A percentile compares a stretch with the other conserved stretches of the same genome.
Conservation (phyloP, 2,113 vertebrate species). For the Jacana jacana region DNA sequence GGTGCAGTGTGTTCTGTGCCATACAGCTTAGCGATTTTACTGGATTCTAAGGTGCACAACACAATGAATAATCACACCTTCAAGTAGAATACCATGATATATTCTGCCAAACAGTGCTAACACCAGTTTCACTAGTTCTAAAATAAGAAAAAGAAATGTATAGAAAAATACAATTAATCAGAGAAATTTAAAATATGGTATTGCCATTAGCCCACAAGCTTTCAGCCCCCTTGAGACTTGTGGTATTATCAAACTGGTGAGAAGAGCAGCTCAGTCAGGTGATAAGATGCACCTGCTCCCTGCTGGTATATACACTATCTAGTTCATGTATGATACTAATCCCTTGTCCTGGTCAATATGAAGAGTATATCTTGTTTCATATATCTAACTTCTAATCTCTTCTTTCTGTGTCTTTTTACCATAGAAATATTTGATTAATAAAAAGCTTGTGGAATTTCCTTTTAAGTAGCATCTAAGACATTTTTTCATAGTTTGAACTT, state of each 20-base stretch:
- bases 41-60: not conserved
- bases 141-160: not conserved
- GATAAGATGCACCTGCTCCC: slow-evolving; percentile 44
- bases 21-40: not conserved
- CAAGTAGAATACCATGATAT: not conserved
- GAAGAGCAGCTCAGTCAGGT: not conserved
- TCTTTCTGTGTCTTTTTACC: not conserved
- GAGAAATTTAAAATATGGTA: not conserved
- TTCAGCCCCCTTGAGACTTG: not conserved
- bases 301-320: slow-evolving; percentile 45
- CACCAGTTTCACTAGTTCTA: not conserved
- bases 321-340: slow-evolving; percentile 41
- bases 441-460: not conserved
- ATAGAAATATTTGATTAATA: not conserved
- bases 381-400: not conserved
- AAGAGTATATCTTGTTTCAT: slow-evolving; percentile 27
- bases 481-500: not conserved
- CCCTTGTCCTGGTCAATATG: slow-evolving; percentile 25
- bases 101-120: not conserved
- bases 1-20: not conserved
- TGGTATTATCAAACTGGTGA: slow-evolving; percentile 12
- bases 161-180: not conserved
- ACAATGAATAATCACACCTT: not conserved
- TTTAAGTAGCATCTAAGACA: not conserved
- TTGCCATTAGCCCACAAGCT: not conserved